Evolutionary conservation across 2,888 invertebrate species (phyloP).

Genomic region (Patella pellucida): DNA sequence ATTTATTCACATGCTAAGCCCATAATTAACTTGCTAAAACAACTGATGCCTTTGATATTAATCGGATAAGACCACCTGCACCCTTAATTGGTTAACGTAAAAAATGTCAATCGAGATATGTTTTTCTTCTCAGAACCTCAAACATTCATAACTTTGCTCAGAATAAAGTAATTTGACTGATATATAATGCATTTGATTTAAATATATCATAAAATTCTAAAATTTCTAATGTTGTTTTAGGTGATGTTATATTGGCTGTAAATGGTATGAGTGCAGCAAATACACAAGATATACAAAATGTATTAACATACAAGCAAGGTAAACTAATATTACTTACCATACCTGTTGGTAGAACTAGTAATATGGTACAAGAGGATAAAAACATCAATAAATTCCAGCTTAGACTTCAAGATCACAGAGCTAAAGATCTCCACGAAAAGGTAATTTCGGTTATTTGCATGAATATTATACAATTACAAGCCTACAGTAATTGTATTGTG

Average conservation of each 20-base stretch:
- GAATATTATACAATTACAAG: not conserved
- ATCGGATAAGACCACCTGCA: too few relatives aligned
- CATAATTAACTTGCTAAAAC: too few relatives aligned
- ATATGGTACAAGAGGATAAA: conserved; percentile 36
- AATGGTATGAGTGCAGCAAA: conserved; percentile 52
- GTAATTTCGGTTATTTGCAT: conserved; percentile 27
- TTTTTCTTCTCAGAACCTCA: too few relatives aligned
- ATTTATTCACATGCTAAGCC: too few relatives aligned
- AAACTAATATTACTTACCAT: conserved; percentile 55
- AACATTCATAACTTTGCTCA: too few relatives aligned
- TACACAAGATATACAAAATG: conserved; percentile 45
- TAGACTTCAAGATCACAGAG: conserved; percentile 44
- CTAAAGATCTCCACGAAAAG: conserved; percentile 53
- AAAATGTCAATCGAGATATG: too few relatives aligned
- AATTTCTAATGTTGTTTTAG: conserved; percentile 32
- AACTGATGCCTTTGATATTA: too few relatives aligned
- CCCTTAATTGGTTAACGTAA: too few relatives aligned
- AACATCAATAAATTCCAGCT: conserved; percentile 24
- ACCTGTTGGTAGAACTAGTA: conserved; percentile 50
- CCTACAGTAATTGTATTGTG: too few relatives aligned
- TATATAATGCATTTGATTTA: too few relatives aligned
- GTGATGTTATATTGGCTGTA: conserved; percentile 64
- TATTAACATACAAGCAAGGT: conserved; percentile 49
- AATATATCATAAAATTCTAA: too few relatives aligned
- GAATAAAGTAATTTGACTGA: too few relatives aligned